phyloP scores from a whole-genome alignment of 2,888 invertebrate genomes.

The Chydorus sphaericus region DNA sequence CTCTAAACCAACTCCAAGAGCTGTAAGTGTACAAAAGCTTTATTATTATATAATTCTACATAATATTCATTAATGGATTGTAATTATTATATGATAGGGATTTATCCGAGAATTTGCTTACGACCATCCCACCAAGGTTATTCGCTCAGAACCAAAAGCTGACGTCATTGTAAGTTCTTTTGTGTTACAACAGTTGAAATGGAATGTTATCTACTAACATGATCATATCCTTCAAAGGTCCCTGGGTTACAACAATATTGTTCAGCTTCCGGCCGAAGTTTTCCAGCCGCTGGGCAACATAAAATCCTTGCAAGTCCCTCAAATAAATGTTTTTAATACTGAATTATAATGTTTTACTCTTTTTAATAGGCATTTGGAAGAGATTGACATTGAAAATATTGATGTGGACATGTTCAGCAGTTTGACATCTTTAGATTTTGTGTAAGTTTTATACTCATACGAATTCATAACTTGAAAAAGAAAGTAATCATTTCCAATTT shows the following conservation, averaged over 20 bases:
- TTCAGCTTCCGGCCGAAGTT: slow-evolving; percentile 23
- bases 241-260: slow-evolving; percentile 27
- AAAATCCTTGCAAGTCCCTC: slow-evolving; percentile 27
- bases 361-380: slow-evolving; percentile 35
- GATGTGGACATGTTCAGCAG: slow-evolving; percentile 35
- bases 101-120: slow-evolving; percentile 34
- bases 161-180: slow-evolving; percentile 36
- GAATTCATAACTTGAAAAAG: background rate
- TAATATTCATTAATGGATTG: slow-evolving; percentile 26
- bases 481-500: background rate
- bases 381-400: slow-evolving; percentile 36
- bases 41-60: background rate
- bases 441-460: slow-evolving; percentile 28
- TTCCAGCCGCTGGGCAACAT: slow-evolving; percentile 26
- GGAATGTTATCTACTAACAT: slow-evolving; percentile 1
- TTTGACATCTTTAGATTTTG: slow-evolving; percentile 35
- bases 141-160: slow-evolving; percentile 32
- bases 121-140: slow-evolving; percentile 30
- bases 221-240: slow-evolving; percentile 21
- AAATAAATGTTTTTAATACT: background rate
- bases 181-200: no score
- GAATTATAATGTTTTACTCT: background rate
- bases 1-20: slow-evolving; percentile 29
- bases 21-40: slow-evolving; percentile 31
- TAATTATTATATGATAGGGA: slow-evolving; percentile 29